Evolutionary conservation across 2,113 vertebrate genomes (phyloP), one percentile per base, ranked within the genome.

Genomic region (Gymnogyps californianus): DNA sequence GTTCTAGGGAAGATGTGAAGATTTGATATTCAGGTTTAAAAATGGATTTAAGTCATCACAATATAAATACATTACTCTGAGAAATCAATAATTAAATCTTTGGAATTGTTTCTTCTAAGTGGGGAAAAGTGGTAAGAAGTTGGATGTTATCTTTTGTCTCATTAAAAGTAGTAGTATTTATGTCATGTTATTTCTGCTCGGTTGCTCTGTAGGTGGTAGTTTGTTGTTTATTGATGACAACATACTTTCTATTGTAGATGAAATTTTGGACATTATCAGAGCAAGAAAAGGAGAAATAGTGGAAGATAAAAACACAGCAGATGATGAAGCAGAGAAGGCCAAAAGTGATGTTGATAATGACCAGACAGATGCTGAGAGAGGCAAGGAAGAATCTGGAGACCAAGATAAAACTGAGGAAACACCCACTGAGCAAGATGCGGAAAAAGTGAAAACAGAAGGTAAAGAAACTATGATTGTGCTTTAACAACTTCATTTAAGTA

Each of bases 181-280:
- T 79, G 47, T 82, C 24, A 2, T 36, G 18, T 36, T 86, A 11
- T 59, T 94, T 92, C 75, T 86, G 55, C 42, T 81, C 36, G 9
- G 1, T 64, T 65, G n/a, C 58, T 86, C 58, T 75, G 16, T 31
- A 34, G 65, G 78, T 78, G 51, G 38, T 72, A 31, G 26, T 72
- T 85, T 67, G 29, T 66, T 94, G 14, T 72, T 91, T 57, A 10
- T 10, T 76, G 72, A 54, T 89, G 88, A 64, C 52, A 85, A 11
- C 19, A 9, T 72, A 32, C 49, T 71, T 91, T 93, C 31, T 91
- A 6, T 91, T 80, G 51, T 89, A 99, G 99, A 99, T 79, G 98
- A 99, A 96, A 98, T 99, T 95, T 87, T 98, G 97, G 99, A 99
- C 62, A 88, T 97, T 61, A 72, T 99, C 97, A 99, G 99, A 98